phyloP scores from a whole-genome alignment of 2,888 invertebrate genomes.

The Lottia gigantea region DNA sequence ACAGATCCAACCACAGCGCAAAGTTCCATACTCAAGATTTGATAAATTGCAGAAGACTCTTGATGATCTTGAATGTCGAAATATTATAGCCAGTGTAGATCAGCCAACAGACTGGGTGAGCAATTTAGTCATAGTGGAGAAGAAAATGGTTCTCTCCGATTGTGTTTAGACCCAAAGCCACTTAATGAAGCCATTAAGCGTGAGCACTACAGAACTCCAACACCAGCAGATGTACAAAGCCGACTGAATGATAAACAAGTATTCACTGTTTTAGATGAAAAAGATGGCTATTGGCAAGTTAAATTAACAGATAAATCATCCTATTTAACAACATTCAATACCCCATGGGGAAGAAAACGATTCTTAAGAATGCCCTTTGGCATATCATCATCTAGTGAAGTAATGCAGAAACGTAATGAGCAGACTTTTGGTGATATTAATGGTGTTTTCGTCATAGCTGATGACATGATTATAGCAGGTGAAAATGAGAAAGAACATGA shows the following conservation, averaged over 20 bases:
- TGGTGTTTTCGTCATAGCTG: slow-evolving; percentile 11
- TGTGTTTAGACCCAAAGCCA: slow-evolving; percentile 17
- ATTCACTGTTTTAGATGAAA: slow-evolving; percentile 24
- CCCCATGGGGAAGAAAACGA: slow-evolving; percentile 21
- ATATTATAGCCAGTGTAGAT: no score
- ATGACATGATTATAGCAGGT: neutral
- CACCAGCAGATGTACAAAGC: slow-evolving; percentile 3
- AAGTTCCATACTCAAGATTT: no score
- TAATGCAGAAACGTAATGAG: slow-evolving; percentile 17
- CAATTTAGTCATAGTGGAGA: no score
- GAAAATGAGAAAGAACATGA: slow-evolving; percentile 12
- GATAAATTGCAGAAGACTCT: no score
- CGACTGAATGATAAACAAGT: slow-evolving; percentile 16
- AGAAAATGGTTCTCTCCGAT: neutral
- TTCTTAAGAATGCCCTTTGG: slow-evolving; percentile 16
- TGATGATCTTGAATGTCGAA: no score
- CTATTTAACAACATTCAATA: slow-evolving; percentile 26
- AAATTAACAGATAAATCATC: slow-evolving; percentile 16
- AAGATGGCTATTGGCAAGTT: slow-evolving; percentile 24
- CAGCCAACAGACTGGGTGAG: no score
- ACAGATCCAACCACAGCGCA: no score
- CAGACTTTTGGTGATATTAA: neutral
- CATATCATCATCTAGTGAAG: slow-evolving; percentile 17
- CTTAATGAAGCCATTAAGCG: slow-evolving; percentile 13
- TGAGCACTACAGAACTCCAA: neutral